Conservation (phyloP, 2,113 vertebrate genomes). For the Charadrius vociferus region DNA sequence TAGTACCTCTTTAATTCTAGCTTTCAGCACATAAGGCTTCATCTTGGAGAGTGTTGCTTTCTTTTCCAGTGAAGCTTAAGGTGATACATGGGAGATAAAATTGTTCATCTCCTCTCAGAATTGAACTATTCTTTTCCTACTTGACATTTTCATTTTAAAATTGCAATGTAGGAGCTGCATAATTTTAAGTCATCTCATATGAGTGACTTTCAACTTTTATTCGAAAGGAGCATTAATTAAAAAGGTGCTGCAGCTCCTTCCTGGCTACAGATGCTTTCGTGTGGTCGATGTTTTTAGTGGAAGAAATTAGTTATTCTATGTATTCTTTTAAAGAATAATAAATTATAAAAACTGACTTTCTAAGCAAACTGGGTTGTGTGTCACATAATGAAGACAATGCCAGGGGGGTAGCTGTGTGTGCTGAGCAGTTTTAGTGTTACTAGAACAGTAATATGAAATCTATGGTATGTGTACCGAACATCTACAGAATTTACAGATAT, state of each 20-base stretch:
- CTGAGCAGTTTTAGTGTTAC: not conserved
- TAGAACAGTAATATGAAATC: not conserved
- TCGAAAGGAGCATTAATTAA: not conserved
- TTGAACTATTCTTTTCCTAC: not conserved
- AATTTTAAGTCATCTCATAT: not conserved
- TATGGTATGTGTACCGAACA: not conserved
- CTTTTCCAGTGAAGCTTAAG: not conserved
- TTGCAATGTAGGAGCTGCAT: not conserved
- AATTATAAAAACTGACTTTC: not conserved
- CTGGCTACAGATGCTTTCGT: not conserved
- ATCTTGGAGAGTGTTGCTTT: not conserved
- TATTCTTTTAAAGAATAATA: not conserved
- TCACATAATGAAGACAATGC: not conserved
- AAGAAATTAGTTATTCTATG: not conserved
- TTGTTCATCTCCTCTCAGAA: not conserved
- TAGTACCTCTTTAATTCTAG: not conserved
- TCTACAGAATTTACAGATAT: not conserved
- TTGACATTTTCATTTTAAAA: not conserved
- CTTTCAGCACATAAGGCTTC: not conserved
- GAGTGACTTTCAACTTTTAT: not conserved
- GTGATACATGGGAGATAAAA: rapidly evolving
- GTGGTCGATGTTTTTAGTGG: not conserved
- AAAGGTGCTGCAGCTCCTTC: not conserved
- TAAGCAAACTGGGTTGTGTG: not conserved
- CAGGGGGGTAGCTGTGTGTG: not conserved